These are phyloP conservation scores for Embidobia sp. DNA, from an alignment of 2,888 invertebrate species.

Conservation along the genomic window DNA sequence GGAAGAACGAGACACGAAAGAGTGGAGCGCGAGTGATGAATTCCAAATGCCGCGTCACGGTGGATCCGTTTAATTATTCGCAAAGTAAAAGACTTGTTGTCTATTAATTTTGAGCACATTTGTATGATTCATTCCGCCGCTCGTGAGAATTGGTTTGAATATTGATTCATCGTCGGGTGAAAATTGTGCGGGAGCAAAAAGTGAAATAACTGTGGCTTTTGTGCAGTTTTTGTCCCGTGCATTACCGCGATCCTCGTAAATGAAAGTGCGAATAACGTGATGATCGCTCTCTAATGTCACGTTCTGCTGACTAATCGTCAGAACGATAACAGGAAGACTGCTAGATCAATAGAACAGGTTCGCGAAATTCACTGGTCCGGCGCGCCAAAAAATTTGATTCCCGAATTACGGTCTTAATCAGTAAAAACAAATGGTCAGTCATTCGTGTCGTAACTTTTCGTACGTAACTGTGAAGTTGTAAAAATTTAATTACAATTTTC, in stretches of 20 bases:
- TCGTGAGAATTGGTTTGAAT: too few relatives aligned
- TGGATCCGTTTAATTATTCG: too few relatives aligned
- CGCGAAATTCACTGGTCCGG: neutral
- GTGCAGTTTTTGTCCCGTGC: constrained; percentile 8
- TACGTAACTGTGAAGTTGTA: neutral
- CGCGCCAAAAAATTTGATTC: neutral
- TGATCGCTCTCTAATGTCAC: constrained; percentile 40
- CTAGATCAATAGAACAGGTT: constrained; percentile 2
- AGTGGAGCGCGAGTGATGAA: too few relatives aligned
- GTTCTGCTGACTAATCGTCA: constrained; percentile 40
- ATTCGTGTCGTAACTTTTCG: too few relatives aligned
- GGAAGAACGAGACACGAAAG: neutral
- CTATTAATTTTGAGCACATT: constrained; percentile 5
- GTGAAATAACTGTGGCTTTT: constrained; percentile 8
- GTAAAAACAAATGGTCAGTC: too few relatives aligned
- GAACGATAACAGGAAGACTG: constrained; percentile 3
- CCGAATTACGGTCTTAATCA: too few relatives aligned
- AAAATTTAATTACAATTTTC: too few relatives aligned
- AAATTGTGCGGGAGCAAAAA: neutral
- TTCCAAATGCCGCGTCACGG: too few relatives aligned
- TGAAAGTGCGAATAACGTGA: constrained; percentile 44
- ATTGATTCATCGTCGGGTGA: too few relatives aligned
- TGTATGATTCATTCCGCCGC: too few relatives aligned
- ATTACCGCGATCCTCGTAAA: constrained; percentile 17
- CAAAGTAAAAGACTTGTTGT: neutral